Conservation (phyloP, 1,140 invertebrate genomes). For the Psilanteris sp. region DNA sequence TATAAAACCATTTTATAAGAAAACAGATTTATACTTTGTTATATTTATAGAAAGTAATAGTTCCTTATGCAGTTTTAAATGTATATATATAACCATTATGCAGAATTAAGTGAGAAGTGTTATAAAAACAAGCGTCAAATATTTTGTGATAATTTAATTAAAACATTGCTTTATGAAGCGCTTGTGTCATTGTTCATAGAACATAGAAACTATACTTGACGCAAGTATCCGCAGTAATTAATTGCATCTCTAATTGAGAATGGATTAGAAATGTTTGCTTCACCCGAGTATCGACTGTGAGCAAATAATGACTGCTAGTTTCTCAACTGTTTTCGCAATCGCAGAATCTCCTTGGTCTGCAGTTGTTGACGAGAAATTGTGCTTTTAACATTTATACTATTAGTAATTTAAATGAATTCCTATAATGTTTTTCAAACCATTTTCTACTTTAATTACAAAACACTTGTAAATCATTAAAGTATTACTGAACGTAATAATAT, state of each 20-base stretch:
- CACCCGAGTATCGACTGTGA: slow-evolving; percentile 31
- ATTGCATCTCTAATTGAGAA: slow-evolving; percentile 64
- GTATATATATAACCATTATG: no score
- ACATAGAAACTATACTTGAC: slow-evolving; percentile 48
- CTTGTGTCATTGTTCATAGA: slow-evolving; percentile 42
- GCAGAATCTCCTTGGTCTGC: slow-evolving; percentile 33
- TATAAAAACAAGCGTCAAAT: slow-evolving; percentile 19
- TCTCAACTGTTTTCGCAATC: slow-evolving; percentile 54
- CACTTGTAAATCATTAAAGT: no score
- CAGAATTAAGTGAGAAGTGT: no score
- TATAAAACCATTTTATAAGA: no score
- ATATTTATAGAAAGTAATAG: no score
- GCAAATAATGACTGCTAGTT: slow-evolving; percentile 61
- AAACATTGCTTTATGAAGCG: slow-evolving; percentile 11
- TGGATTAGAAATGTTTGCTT: slow-evolving; percentile 58
- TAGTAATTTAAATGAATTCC: slow-evolving; percentile 28
- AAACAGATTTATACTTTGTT: no score
- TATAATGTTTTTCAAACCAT: slow-evolving; percentile 30
- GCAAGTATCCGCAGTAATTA: slow-evolving; percentile 58
- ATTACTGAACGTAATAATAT: no score
- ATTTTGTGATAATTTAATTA: slow-evolving; percentile 53
- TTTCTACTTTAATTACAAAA: slow-evolving; percentile 18
- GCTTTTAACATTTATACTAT: slow-evolving; percentile 43
- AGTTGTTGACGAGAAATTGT: slow-evolving; percentile 27
- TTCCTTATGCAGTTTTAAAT: no score